Evolutionary conservation across 2,113 vertebrate species (phyloP).

Genomic region (Megaceryle torquata): DNA sequence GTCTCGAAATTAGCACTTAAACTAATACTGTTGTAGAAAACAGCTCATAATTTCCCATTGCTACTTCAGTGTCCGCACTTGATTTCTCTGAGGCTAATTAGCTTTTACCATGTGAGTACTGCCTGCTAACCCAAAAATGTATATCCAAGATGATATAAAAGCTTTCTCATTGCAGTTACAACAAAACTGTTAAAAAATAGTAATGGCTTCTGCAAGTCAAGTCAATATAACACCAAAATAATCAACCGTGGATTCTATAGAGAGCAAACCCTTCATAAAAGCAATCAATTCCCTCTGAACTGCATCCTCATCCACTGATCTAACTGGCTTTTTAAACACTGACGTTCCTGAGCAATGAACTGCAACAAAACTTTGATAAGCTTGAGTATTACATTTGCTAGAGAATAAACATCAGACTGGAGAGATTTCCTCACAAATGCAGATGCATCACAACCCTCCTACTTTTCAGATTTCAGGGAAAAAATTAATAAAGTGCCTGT

Average conservation of each 20-base stretch:
- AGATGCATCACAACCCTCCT: background rate
- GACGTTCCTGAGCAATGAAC: background rate
- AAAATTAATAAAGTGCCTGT: background rate
- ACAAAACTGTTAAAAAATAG: background rate
- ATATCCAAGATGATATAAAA: background rate
- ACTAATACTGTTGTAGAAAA: background rate
- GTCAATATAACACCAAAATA: background rate
- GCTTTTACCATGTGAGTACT: background rate
- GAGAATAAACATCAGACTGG: background rate
- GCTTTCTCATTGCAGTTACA: background rate
- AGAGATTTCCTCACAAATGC: background rate
- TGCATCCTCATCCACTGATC: background rate
- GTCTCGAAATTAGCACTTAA: background rate
- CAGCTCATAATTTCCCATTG: background rate
- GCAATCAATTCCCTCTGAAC: background rate
- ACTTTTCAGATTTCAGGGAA: background rate
- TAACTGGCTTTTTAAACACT: background rate
- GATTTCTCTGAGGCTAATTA: background rate
- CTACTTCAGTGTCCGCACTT: background rate
- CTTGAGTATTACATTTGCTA: background rate
- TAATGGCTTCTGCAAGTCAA: background rate
- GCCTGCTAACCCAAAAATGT: background rate
- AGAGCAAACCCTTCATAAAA: background rate
- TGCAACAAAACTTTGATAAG: background rate
- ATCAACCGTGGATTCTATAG: background rate